Conservation (phyloP, 2,113 vertebrate species). For the Orycteropus afer region DNA sequence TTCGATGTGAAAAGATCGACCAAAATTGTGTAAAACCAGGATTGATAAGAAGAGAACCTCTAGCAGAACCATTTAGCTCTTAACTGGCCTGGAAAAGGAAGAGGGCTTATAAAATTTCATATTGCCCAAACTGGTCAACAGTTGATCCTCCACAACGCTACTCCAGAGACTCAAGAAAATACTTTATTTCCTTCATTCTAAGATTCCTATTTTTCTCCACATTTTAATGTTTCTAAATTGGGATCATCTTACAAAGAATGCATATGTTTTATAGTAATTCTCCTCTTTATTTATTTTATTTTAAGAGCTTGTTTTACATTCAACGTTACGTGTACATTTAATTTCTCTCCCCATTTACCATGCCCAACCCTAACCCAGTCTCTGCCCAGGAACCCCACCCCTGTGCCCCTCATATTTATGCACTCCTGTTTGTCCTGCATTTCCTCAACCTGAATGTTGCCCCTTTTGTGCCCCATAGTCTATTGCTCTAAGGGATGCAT, state of each 20-base stretch:
- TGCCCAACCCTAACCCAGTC: too few species aligned
- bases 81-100: background rate
- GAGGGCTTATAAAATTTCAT: background rate
- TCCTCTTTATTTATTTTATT: too few species aligned
- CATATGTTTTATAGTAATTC: background rate
- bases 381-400: too few species aligned
- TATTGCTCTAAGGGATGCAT: too few species aligned
- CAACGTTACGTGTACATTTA: too few species aligned
- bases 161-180: background rate
- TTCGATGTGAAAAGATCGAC: background rate
- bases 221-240: conserved; percentile 38
- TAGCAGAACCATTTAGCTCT: background rate
- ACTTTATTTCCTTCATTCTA: conserved; percentile 23
- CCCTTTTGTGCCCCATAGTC: too few species aligned
- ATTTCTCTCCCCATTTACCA: too few species aligned
- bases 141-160: conserved; percentile 29
- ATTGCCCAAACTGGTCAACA: background rate
- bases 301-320: too few species aligned
- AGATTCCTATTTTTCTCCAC: background rate
- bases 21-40: background rate
- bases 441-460: too few species aligned
- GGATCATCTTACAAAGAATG: conserved; percentile 36
- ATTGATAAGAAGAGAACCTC: background rate
- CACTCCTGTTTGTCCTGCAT: too few species aligned
- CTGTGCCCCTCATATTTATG: too few species aligned